phyloP scores from a whole-genome alignment of 2,888 invertebrate species.

The Strigamia transsilvanica region DNA sequence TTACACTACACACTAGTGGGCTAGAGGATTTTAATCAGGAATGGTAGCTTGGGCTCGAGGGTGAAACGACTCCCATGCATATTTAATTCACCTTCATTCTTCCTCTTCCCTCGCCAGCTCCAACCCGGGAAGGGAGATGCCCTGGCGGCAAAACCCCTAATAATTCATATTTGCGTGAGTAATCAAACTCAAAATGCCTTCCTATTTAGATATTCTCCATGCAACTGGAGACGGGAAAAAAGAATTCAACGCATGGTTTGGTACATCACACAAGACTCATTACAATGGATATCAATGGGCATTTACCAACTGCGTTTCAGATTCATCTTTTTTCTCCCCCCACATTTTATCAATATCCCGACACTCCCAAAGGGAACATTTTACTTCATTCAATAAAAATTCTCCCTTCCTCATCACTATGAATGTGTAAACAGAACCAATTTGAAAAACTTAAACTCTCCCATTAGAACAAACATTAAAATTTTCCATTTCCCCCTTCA shows the following conservation, averaged over 20 bases:
- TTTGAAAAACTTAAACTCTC: slow-evolving; percentile 32
- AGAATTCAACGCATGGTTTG: neutral
- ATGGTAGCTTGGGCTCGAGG: slow-evolving; percentile 14
- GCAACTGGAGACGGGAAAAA: neutral
- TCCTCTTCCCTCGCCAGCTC: neutral
- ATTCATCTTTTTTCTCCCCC: neutral
- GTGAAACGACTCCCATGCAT: slow-evolving; percentile 38
- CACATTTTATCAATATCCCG: slow-evolving; percentile 19
- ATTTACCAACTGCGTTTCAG: neutral
- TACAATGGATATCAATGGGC: slow-evolving; percentile 6
- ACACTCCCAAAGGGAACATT: slow-evolving; percentile 33
- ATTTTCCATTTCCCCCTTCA: slow-evolving; percentile 26
- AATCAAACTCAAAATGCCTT: slow-evolving; percentile 19
- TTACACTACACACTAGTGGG: neutral
- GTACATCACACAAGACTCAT: slow-evolving; percentile 23
- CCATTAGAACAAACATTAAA: slow-evolving; percentile 34
- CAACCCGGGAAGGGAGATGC: neutral
- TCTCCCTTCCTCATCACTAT: neutral
- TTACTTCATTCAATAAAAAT: slow-evolving; percentile 38
- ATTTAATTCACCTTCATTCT: slow-evolving; percentile 40
- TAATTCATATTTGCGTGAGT: slow-evolving; percentile 39
- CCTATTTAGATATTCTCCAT: slow-evolving; percentile 11
- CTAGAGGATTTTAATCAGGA: slow-evolving; percentile 23
- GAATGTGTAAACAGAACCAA: slow-evolving; percentile 37
- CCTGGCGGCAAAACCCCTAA: slow-evolving; percentile 18